phyloP scores from a whole-genome alignment of 1,140 invertebrate species.

The Ptiloglossa arizonensis region DNA sequence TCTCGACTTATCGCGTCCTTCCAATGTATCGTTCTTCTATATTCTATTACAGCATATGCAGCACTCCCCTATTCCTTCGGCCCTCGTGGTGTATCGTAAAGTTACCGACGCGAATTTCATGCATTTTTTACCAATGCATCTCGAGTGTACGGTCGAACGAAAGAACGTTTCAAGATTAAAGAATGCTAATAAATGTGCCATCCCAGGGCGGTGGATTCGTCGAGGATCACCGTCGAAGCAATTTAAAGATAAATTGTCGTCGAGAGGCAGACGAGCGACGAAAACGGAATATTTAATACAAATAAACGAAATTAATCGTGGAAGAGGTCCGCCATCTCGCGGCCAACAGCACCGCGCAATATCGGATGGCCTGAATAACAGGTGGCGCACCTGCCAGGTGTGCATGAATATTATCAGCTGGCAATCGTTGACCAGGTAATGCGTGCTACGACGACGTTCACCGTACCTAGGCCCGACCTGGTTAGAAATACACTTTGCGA shows the following conservation, averaged over 20 bases:
- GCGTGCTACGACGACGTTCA: constrained; percentile 31
- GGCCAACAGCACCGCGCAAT: constrained; percentile 1
- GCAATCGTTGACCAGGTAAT: constrained; percentile 19
- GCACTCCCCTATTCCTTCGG: no score
- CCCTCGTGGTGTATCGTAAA: no score
- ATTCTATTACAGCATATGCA: no score
- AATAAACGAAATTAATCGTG: constrained; percentile 23
- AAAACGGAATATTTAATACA: neutral
- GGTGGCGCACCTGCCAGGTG: constrained; percentile 50
- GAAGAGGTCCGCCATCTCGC: constrained; percentile 20
- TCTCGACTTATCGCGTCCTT: no score
- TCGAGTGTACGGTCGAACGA: no score
- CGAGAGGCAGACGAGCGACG: neutral
- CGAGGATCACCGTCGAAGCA: no score
- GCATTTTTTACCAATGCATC: no score
- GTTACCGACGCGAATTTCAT: no score
- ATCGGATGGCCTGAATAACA: constrained; percentile 49
- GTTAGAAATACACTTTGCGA: constrained; percentile 32
- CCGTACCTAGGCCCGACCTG: neutral
- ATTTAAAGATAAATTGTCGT: no score
- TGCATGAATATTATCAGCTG: constrained; percentile 46
- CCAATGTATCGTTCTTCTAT: no score
- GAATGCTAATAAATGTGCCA: neutral
- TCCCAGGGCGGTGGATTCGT: neutral
- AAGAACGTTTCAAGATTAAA: no score